phyloP scores from a whole-genome alignment of 2,797 vertebrate genomes.

The Typhlichthys eigenmanni region DNA sequence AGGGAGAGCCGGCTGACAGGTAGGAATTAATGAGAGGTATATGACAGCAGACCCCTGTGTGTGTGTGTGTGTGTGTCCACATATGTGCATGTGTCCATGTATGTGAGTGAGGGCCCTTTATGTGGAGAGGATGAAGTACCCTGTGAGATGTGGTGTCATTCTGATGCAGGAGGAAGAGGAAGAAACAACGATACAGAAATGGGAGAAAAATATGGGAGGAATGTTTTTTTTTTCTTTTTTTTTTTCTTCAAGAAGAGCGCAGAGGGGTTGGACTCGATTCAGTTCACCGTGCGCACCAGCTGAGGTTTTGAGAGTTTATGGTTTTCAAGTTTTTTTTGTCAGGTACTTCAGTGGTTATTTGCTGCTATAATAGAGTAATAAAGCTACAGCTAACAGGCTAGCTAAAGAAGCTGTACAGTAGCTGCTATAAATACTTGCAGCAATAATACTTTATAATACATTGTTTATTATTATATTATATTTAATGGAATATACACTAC shows the following conservation, averaged over 20 bases:
- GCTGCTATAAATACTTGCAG: too few relatives aligned
- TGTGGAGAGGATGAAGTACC: conserved; percentile 73
- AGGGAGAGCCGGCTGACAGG: conserved; percentile 75
- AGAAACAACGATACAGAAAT: conserved; percentile 18
- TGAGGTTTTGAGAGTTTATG: conserved; percentile 8
- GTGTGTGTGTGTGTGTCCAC: conserved; percentile 37
- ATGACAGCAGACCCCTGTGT: conserved; percentile 70
- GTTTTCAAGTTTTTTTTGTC: conserved; percentile 9
- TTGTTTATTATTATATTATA: too few relatives aligned
- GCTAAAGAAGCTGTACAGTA: too few relatives aligned
- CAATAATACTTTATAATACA: too few relatives aligned
- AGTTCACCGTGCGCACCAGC: neutral
- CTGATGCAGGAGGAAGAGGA: conserved; percentile 37
- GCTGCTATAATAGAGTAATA: conserved; percentile 1
- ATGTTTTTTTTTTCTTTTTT: neutral
- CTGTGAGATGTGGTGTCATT: conserved; percentile 53
- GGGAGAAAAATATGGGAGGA: conserved; percentile 12
- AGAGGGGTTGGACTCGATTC: neutral
- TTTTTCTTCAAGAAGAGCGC: neutral
- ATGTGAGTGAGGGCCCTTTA: conserved; percentile 66
- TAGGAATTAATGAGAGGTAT: conserved; percentile 84
- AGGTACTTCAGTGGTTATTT: conserved; percentile 9
- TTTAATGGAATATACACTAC: too few relatives aligned
- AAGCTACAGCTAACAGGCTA: too few relatives aligned
- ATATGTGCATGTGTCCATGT: conserved; percentile 14